phyloP scores from a whole-genome alignment of 2,888 invertebrate species.

The Dicycla oo region DNA sequence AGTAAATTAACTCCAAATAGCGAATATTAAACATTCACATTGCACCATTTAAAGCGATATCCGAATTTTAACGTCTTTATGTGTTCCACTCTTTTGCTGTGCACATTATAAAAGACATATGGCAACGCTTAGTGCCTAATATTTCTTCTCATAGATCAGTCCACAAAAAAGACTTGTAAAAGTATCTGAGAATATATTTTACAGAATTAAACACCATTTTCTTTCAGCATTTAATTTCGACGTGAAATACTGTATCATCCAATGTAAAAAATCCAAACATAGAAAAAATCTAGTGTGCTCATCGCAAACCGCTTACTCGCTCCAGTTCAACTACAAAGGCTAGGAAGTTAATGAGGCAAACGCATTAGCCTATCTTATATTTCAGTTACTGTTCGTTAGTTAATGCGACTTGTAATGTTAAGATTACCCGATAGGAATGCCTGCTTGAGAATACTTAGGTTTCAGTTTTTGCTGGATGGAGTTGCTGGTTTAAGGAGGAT shows the following conservation, averaged over 20 bases:
- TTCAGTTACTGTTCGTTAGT: slow-evolving; percentile 28
- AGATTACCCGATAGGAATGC: slow-evolving; percentile 14
- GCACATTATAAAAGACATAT: too few relatives aligned
- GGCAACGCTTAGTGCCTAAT: too few relatives aligned
- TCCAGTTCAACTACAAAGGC: slow-evolving; percentile 30
- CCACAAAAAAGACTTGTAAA: too few relatives aligned
- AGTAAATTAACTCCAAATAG: slow-evolving; percentile 60
- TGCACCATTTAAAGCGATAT: slow-evolving; percentile 30
- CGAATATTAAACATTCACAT: slow-evolving; percentile 47
- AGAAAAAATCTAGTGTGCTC: not conserved
- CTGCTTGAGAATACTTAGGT: not conserved
- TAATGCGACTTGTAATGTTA: slow-evolving; percentile 36
- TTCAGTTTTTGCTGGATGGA: slow-evolving; percentile 6
- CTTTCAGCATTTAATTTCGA: too few relatives aligned
- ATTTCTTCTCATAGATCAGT: too few relatives aligned
- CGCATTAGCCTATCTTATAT: slow-evolving; percentile 38
- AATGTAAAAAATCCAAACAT: too few relatives aligned
- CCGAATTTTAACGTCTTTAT: slow-evolving; percentile 7
- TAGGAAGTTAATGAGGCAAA: slow-evolving; percentile 31
- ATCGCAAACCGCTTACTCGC: slow-evolving; percentile 10
- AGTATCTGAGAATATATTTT: too few relatives aligned
- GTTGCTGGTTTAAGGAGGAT: not conserved
- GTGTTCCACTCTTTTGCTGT: too few relatives aligned
- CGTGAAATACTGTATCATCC: too few relatives aligned
- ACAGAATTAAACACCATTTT: too few relatives aligned